phyloP scores from a whole-genome alignment of 1,140 invertebrate species.

The Aphaenogaster floridana region DNA sequence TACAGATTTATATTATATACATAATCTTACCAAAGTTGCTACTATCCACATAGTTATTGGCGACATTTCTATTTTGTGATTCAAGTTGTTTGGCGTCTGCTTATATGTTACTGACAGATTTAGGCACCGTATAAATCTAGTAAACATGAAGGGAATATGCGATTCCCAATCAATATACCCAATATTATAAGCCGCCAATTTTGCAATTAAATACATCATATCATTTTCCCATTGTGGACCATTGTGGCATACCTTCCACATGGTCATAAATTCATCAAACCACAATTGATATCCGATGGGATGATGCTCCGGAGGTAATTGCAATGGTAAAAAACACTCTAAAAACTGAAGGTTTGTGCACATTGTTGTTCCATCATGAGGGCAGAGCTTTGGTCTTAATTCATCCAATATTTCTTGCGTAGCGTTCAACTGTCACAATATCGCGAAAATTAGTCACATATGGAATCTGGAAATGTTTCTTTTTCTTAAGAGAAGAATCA shows the following conservation, averaged over 20 bases:
- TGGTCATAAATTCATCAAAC: constrained; percentile 94
- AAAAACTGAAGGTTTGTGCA: constrained; percentile 89
- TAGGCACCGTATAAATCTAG: constrained; percentile 91
- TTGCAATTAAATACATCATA: constrained; percentile 91
- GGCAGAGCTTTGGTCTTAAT: constrained; percentile 92
- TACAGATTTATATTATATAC: constrained; percentile 26
- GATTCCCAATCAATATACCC: constrained; percentile 96
- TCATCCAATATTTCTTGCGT: constrained; percentile 96
- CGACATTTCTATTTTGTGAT: constrained; percentile 87
- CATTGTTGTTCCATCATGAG: constrained; percentile 89
- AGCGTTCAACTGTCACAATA: constrained; percentile 85
- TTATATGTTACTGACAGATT: constrained; percentile 94
- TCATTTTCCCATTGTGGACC: constrained; percentile 90
- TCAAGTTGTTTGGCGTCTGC: constrained; percentile 83
- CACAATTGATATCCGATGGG: constrained; percentile 91
- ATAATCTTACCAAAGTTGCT: constrained; percentile 75
- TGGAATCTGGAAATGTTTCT: background rate
- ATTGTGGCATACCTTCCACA: constrained; percentile 93
- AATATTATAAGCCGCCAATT: constrained; percentile 91
- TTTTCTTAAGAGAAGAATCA: constrained; percentile 50
- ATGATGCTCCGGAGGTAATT: constrained; percentile 89
- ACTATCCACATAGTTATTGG: constrained; percentile 88
- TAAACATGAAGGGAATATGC: constrained; percentile 94
- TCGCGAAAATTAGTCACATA: constrained; percentile 49
- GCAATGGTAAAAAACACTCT: constrained; percentile 92